Evolutionary conservation across 2,797 vertebrate species (phyloP).

Genomic region (Etheostoma perlongum): DNA sequence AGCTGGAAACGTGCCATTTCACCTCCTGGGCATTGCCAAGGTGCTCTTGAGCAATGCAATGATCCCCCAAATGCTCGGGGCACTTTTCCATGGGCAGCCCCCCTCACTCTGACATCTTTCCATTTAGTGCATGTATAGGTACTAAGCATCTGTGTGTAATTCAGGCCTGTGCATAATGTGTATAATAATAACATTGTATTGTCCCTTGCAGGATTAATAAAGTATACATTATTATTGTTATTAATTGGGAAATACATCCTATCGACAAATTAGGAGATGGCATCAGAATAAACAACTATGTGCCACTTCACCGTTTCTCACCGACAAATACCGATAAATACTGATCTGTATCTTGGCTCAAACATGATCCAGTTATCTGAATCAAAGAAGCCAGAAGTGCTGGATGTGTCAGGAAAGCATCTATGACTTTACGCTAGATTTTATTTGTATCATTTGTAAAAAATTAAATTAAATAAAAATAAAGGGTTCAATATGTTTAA

Average conservation of each 20-base stretch:
- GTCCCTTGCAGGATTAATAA: too few relatives aligned
- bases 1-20: too few relatives aligned
- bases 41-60: too few relatives aligned
- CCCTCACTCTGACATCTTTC: too few relatives aligned
- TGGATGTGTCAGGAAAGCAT: background rate
- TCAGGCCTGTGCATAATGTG: too few relatives aligned
- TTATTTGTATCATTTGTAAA: background rate
- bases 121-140: too few relatives aligned
- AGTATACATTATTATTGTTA: background rate
- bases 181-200: too few relatives aligned
- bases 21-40: too few relatives aligned
- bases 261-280: conserved; percentile 20
- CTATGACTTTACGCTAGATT: background rate
- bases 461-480: too few relatives aligned
- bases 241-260: conserved; percentile 19
- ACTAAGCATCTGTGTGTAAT: too few relatives aligned
- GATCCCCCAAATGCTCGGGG: too few relatives aligned
- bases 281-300: background rate
- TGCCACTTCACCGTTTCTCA: background rate
- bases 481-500: background rate
- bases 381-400: background rate
- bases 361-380: background rate
- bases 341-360: background rate
- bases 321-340: conserved; percentile 5
- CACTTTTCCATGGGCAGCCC: too few relatives aligned